Evolutionary conservation across 2,888 invertebrate genomes (phyloP).

Genomic region (Hermaeophaga mercurialis): DNA sequence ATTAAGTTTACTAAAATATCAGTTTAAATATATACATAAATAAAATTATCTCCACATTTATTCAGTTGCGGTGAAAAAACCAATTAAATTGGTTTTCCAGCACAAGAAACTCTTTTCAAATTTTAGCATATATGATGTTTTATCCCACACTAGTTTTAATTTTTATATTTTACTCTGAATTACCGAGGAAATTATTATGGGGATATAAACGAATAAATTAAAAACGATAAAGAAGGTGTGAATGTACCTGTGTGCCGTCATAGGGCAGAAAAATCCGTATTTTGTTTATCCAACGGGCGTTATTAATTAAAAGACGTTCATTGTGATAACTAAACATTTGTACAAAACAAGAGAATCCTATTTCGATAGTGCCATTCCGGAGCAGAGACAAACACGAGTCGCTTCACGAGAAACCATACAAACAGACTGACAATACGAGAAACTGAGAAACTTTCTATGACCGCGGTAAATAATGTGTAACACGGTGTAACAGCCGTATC

Average conservation of each 20-base stretch:
- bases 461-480: slow-evolving; percentile 30
- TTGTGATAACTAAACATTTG: slow-evolving; percentile 34
- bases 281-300: slow-evolving; percentile 44
- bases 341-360: slow-evolving; percentile 4
- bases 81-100: too few relatives aligned
- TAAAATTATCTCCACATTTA: too few relatives aligned
- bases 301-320: slow-evolving; percentile 30
- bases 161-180: too few relatives aligned
- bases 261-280: slow-evolving; percentile 47
- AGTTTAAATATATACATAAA: not conserved
- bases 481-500: slow-evolving; percentile 27
- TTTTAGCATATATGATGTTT: too few relatives aligned
- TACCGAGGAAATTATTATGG: too few relatives aligned
- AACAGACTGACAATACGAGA: slow-evolving; percentile 27
- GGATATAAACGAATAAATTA: too few relatives aligned
- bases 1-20: not conserved
- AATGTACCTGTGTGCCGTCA: slow-evolving; percentile 35
- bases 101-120: too few relatives aligned
- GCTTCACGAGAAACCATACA: slow-evolving; percentile 25
- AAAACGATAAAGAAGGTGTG: not conserved
- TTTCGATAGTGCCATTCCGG: not conserved
- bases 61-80: too few relatives aligned
- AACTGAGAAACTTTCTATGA: slow-evolving; percentile 33
- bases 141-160: too few relatives aligned
- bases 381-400: not conserved